Base-by-base conservation (phyloP, 1,140 invertebrate genomes). In the Drosophila oshimai region DNA sequence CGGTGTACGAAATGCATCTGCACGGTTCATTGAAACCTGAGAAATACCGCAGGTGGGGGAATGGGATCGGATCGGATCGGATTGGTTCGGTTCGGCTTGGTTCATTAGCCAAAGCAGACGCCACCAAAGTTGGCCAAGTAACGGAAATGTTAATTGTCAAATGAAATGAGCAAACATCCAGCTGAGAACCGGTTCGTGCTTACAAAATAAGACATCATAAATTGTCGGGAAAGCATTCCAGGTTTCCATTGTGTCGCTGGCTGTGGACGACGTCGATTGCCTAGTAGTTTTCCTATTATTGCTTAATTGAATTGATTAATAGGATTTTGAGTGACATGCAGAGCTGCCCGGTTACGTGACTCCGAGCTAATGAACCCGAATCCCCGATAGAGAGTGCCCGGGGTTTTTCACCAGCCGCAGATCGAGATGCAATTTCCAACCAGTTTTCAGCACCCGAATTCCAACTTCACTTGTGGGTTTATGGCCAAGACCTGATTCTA, bases 141-240 rank as follows among this genome's bases (percentile, higher is more conserved):
- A 86, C 81, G 81, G 81, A 86, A 86, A 86, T 87, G 81, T 86
- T 86, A 86, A 86, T 86, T 86, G 81, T 87, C 80, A 86, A 86
- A 87, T 74, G 55, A 69, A 79, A 73, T 60, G 74, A 79, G 62
- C 60, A 57, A 77, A 51, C 36, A 15, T 17, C 13, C 18, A 33
- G 9, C 28, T 57, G 22, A 20, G 20, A 79, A 86, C 79, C 81
- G 81, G 81, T 86, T 73, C 50, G 18, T 4, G 26, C 80, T 86
- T 86, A 86, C 81, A 86, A 86, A 84, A 84, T 84, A 86, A 84
- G 81, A 62, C 72, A 86, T 84, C 80, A 84, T 84, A 84, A 84
- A 86, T 86, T 87, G 79, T 68, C 67, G 72, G 76, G 60, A 75
- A 86, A 80, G 55, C 67, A 72, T 73, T 67, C 69, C 69, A 64